Percentiles rank a stretch among this genome's conserved stretches.
Evolutionary conservation across 2,888 invertebrate genomes (phyloP).

Genomic region (Orthosia gothica): DNA sequence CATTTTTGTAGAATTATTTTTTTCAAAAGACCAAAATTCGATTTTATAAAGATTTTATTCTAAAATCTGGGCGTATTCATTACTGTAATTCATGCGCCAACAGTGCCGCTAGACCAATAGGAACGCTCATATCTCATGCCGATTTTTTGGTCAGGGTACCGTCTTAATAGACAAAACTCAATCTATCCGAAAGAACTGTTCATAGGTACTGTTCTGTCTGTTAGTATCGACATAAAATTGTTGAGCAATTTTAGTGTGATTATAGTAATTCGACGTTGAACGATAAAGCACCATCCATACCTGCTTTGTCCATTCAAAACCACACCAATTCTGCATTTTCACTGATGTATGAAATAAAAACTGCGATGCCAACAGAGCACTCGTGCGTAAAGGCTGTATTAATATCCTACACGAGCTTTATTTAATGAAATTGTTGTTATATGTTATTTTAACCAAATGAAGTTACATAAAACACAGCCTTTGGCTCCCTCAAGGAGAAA

Average conservation of each 20-base stretch:
- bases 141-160: too few species aligned
- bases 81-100: too few species aligned
- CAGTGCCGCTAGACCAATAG: too few species aligned
- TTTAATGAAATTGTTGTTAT: constrained; percentile 16
- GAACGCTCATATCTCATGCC: too few species aligned
- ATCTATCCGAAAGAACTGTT: too few species aligned
- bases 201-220: too few species aligned
- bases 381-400: constrained; percentile 3
- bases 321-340: constrained; percentile 10
- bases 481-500: constrained; percentile 29
- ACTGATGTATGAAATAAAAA: not conserved
- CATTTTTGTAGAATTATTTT: too few species aligned
- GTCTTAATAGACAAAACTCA: not conserved
- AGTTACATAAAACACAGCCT: constrained; percentile 39
- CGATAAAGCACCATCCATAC: not conserved
- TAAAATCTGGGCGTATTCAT: too few species aligned
- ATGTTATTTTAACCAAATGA: constrained; percentile 27
- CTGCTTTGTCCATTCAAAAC: not conserved
- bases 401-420: not conserved
- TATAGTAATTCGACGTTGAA: not conserved
- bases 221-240: not conserved
- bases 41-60: too few species aligned
- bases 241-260: not conserved
- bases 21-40: too few species aligned
- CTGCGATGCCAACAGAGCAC: not conserved